Evolutionary conservation across 2,888 invertebrate species (phyloP).

Genomic region (Caenorhabditis sinica): DNA sequence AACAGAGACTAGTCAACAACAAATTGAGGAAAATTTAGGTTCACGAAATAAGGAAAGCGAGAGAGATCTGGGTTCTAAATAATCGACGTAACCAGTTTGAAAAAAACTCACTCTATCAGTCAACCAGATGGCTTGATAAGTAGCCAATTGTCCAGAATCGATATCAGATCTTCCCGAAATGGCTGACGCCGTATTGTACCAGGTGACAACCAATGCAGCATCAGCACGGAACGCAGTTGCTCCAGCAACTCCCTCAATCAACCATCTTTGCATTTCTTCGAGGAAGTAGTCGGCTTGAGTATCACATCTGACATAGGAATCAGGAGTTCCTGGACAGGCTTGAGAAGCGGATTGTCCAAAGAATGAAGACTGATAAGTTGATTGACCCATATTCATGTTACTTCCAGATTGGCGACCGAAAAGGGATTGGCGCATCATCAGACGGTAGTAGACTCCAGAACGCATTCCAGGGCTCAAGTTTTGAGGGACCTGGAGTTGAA

Average conservation of each 20-base stretch:
- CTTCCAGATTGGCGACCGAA: constrained; percentile 80
- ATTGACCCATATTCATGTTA: constrained; percentile 77
- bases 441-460: constrained; percentile 82
- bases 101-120: constrained; percentile 89
- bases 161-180: constrained; percentile 83
- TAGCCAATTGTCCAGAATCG: constrained; percentile 82
- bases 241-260: constrained; percentile 89
- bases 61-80: neutral
- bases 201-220: constrained; percentile 93
- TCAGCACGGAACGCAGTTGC: constrained; percentile 93
- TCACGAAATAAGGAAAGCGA: neutral
- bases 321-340: constrained; percentile 80
- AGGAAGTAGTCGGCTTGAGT: constrained; percentile 80
- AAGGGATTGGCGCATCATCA: constrained; percentile 81
- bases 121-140: constrained; percentile 85
- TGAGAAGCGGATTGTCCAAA: constrained; percentile 74
- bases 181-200: constrained; percentile 86
- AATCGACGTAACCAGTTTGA: neutral
- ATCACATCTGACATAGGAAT: constrained; percentile 81
- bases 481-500: constrained; percentile 76
- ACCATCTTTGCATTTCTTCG: constrained; percentile 80
- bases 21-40: neutral
- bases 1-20: constrained; percentile 23
- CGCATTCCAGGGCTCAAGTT: constrained; percentile 78
- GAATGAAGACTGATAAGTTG: constrained; percentile 77